Base-by-base conservation (phyloP, 64 coral and sea anemone species). In the Porites australiensis region DNA sequence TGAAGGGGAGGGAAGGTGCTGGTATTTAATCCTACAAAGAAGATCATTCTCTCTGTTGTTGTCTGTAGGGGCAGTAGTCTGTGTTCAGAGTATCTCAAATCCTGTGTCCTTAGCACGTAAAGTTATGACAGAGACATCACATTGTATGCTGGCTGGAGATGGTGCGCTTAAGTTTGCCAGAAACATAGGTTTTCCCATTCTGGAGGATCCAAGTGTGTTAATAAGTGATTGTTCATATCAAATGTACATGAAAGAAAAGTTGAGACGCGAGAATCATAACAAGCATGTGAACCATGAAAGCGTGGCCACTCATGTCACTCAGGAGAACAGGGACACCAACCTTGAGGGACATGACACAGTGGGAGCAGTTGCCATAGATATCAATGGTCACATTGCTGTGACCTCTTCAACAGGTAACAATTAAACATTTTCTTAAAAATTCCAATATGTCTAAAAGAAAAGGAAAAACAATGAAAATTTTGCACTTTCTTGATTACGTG, bases 351-450 rank as follows among this genome's bases (percentile, higher is more conserved):
- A 98, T 61, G 95, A 98, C 48, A 98, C 95, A 70, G 95, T 98
- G 27, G 95, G 95, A 54, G 92, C 88, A 16, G 95, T 98, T 82
- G 95, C 95, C 79, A 98, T 98, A 88, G 95, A 98, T 88, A 9
- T 46, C 3, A 84, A 88, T 88, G 95, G 95, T 69, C 90, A 87
- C 46, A 94, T 98, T 83, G 95, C 95, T 4, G 91, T 77, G 48
- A 85, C 82, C 77, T 88, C 66, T 21, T 98, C 95, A 18, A 96
- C 95, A 89, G 95, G 95, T 96, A 84, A 12, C 20, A 84, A 37
- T 45, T 3, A 81, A 47, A 2, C 22, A 51, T 81, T 44, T 9
- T 0, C 3, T 12, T 20, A 7, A 79, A 53, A 5, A 18, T 13
- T 60, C 11, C 16, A 53, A 5, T 37, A 49, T 77, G 74, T 50